Evolutionary conservation across 2,797 vertebrate genomes (phyloP), one percentile per base, ranked within the genome.

Genomic region (Thunnus albacares): DNA sequence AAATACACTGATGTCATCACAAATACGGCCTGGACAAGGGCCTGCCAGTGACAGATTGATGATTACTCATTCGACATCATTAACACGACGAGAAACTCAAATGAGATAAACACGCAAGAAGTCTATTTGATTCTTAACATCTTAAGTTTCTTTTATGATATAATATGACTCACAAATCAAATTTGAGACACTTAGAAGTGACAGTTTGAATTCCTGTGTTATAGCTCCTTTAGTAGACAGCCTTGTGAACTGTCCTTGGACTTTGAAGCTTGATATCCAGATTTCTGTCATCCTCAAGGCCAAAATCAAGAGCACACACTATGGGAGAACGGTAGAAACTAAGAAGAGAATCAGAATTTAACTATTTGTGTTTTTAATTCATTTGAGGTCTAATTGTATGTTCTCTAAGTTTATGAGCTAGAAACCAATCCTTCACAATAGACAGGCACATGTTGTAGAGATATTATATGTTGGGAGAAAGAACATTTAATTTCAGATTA

Each of bases 1-100:
- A 84, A 80, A 87, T 94, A 90, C 88, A 91, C 28, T 91, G 86
- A 93, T 86, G 85, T 89, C 87, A 91, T 89, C 69, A 84, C 80
- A 75, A 89, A 87, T 77, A 79, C 7, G 17, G 82, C 73, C 81
- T 43, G 80, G 83, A 71, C 75, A 60, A 80, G 72, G 85, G 65
- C 55, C 71, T 15, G 49, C 60, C 33, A 66, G 78, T 78, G 76
- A 89, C 80, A 79, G 87, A 91, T 86, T 64, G 49, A 86, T 85
- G 81, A 82, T 82, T 80, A 63, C 51, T 89, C 77, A 67, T 80
- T 75, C 26, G 28, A 85, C 88, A 85, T 92, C 91, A 93, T 41
- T 59, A 71, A 83, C 74, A 53, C 45, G 56, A 35, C 43, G 35
- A 47, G 63, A 76, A 87, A 66, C 73, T 78, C 61, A 63, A 80